phyloP scores from a whole-genome alignment of 1,140 invertebrate species.

The Ceratina japonica region DNA sequence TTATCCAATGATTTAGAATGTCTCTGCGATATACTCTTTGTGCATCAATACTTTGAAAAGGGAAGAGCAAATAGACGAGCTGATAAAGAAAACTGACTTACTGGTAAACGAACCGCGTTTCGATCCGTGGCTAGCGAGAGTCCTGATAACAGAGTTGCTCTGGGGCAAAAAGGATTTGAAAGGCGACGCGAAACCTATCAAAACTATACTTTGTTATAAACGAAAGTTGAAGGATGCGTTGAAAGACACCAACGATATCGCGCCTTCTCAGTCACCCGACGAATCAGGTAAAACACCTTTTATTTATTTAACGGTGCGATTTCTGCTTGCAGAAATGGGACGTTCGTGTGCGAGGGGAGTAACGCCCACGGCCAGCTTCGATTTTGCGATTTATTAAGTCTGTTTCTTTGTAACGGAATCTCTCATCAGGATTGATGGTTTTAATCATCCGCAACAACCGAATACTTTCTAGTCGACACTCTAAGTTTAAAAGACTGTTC shows the following conservation, averaged over 20 bases:
- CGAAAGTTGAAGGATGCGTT: slow-evolving; percentile 78
- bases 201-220: slow-evolving; percentile 84
- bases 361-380: slow-evolving; percentile 18
- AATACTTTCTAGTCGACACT: slow-evolving; percentile 71
- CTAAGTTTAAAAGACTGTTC: slow-evolving; percentile 62
- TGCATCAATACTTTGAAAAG: slow-evolving; percentile 86
- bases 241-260: slow-evolving; percentile 57
- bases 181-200: slow-evolving; percentile 84
- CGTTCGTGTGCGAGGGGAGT: slow-evolving; percentile 27
- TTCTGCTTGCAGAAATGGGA: slow-evolving; percentile 72
- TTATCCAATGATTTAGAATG: slow-evolving; percentile 79
- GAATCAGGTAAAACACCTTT: slow-evolving; percentile 72
- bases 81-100: slow-evolving; percentile 83
- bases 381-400: slow-evolving; percentile 34
- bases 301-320: slow-evolving; percentile 60
- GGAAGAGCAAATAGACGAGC: slow-evolving; percentile 81
- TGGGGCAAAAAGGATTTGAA: slow-evolving; percentile 87
- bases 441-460: slow-evolving; percentile 75
- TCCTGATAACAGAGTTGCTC: slow-evolving; percentile 90
- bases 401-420: slow-evolving; percentile 31
- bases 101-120: slow-evolving; percentile 85
- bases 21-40: slow-evolving; percentile 85
- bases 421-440: slow-evolving; percentile 68
- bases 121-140: slow-evolving; percentile 85
- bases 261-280: slow-evolving; percentile 40